Percentiles rank a stretch among this genome's conserved stretches.
phyloP scores from a whole-genome alignment of 1,140 invertebrate genomes.

The Whitmania pigra region DNA sequence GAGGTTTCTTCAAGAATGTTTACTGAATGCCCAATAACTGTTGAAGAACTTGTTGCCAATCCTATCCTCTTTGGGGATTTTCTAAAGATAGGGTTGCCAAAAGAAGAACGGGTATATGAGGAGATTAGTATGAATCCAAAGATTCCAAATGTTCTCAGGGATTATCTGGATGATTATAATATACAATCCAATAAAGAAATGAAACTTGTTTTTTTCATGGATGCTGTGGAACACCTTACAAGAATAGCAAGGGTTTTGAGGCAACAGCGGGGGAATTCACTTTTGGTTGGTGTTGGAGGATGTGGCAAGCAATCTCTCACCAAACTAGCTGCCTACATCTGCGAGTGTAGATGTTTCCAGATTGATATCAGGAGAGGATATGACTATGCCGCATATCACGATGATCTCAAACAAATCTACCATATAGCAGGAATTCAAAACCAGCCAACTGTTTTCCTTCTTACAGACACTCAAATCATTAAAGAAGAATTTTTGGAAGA shows the following conservation, averaged over 20 bases:
- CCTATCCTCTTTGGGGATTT: constrained; percentile 44
- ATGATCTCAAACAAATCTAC: constrained; percentile 61
- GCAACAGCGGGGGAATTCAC: constrained; percentile 41
- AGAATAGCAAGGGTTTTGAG: constrained; percentile 42
- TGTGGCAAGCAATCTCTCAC: constrained; percentile 45
- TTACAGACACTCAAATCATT: constrained; percentile 49
- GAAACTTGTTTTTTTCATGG: constrained; percentile 44
- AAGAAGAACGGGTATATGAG: constrained; percentile 39
- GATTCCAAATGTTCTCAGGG: constrained; percentile 35
- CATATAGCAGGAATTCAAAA: constrained; percentile 43
- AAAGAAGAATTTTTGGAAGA: constrained; percentile 74
- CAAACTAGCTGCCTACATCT: constrained; percentile 40
- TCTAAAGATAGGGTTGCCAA: constrained; percentile 38
- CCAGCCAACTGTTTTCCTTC: constrained; percentile 42
- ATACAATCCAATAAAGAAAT: constrained; percentile 40
- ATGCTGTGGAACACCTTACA: constrained; percentile 42
- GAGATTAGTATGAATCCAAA: constrained; percentile 39
- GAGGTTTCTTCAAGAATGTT: constrained; percentile 43
- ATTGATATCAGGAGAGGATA: constrained; percentile 72
- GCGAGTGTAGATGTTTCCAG: constrained; percentile 59
- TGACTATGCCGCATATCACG: constrained; percentile 62
- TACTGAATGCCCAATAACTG: constrained; percentile 32
- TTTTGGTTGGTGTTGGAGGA: constrained; percentile 44
- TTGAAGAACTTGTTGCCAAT: constrained; percentile 31
- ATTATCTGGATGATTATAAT: constrained; percentile 43